Evolutionary conservation across 2,113 vertebrate species (phyloP), one percentile per base, ranked within the genome.

Genomic region (Mesitornis unicolor): DNA sequence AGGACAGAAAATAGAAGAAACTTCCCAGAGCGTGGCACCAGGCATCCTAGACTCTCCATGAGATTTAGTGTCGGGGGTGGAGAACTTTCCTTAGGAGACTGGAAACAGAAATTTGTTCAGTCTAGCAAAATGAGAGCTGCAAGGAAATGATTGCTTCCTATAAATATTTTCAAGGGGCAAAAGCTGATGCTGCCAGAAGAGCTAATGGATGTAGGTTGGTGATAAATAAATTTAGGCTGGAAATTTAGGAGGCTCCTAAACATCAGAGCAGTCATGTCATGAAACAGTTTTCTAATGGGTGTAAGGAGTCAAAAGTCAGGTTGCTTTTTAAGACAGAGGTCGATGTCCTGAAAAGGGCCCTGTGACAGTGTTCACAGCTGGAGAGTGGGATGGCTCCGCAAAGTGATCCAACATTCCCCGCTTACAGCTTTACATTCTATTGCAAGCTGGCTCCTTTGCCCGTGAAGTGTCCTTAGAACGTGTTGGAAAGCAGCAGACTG

Each of bases 151-250:
- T 63, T 84, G 88, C 36, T 86, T 81, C 71, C 71, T 63, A 28
- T 90, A 91, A 89, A 86, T 86, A 80, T 85, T 93, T 92, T 54
- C 79, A 77, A 84, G 79, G 82, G 71, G 20, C 42, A 74, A 65
- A 84, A 83, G 25, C 42, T 4, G 16, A 22, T 59, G 63, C 60
- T 86, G 83, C 63, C 79, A 90, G 71, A 84, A 84, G 51, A 90
- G 53, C 13, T 67, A 50, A 77, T 76, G 63, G 71, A 7, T 1
- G 1, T 42, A 50, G 10, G 20, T 21, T 88, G 75, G 63, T 54
- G 76, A 81, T 38, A 9, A 82, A 83, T 74, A 86, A 70, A 88
- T 63, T 47, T 2, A 7, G 84, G 45, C 71, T 80, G 68, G 48
- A 89, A 83, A 80, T 76, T 57, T 70, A 77, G 48, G 71, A 77